phyloP scores from a whole-genome alignment of 92 coral and sea anemone species.

The Isaurus tuberculatus region DNA sequence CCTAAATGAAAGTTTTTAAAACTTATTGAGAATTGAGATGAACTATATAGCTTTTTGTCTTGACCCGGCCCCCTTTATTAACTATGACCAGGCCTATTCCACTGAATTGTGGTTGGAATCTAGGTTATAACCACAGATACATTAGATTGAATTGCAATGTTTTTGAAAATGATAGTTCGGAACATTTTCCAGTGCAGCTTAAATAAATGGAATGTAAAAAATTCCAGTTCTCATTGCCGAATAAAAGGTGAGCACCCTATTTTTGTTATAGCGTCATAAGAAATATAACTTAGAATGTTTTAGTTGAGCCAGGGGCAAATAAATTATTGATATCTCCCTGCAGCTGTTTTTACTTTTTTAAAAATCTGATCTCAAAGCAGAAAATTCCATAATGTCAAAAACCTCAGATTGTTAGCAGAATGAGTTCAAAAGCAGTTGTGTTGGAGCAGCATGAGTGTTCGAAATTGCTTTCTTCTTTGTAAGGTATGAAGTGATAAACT shows the following conservation, averaged over 20 bases:
- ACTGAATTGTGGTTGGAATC: conserved; percentile 21
- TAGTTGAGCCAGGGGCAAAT: conserved; percentile 6
- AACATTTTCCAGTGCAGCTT: too few species aligned
- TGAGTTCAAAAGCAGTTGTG: not conserved
- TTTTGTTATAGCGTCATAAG: not conserved
- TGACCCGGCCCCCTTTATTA: not conserved
- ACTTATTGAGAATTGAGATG: not conserved
- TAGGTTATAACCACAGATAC: conserved; percentile 8
- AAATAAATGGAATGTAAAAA: too few species aligned
- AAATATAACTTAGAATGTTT: conserved; percentile 7
- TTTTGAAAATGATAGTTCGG: too few species aligned
- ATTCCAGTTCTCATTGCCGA: not conserved
- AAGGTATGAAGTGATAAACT: not conserved
- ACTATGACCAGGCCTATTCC: not conserved
- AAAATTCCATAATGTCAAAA: conserved; percentile 29
- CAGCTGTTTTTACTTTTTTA: conserved; percentile 16
- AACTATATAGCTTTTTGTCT: not conserved
- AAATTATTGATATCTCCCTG: conserved; percentile 39
- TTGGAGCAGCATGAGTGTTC: conserved; percentile 6
- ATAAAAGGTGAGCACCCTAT: not conserved
- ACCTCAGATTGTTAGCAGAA: conserved; percentile 34
- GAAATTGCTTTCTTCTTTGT: conserved; percentile 24
- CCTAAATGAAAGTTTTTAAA: not conserved
- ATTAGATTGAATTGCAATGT: conserved; percentile 12
- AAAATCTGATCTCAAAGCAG: conserved; percentile 23